phyloP scores from a whole-genome alignment of 2,888 invertebrate species.

The Dugesia japonica region DNA sequence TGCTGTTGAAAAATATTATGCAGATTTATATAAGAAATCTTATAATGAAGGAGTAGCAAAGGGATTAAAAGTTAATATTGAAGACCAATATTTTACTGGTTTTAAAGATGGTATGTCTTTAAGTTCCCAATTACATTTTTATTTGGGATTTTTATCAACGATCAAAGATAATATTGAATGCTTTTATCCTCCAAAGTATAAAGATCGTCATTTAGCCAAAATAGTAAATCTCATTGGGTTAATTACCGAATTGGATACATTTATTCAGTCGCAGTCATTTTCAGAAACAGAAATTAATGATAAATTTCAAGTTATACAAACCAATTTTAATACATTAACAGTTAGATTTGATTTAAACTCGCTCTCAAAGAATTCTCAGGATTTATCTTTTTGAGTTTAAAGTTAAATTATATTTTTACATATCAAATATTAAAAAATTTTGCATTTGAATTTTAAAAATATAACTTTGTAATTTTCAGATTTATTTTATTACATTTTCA shows the following conservation, averaged over 20 bases:
- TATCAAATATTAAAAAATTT: too few species aligned
- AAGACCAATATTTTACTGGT: neutral
- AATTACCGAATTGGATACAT: neutral
- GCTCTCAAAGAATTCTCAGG: neutral
- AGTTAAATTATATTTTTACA: too few species aligned
- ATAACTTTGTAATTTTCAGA: too few species aligned
- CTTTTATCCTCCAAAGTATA: neutral
- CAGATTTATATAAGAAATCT: neutral
- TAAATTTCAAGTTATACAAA: neutral
- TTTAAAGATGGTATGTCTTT: neutral
- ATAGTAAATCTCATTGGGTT: neutral
- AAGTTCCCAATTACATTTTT: neutral
- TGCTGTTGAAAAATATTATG: neutral
- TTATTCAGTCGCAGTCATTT: neutral
- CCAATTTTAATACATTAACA: neutral
- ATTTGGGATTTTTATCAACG: neutral
- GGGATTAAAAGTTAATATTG: neutral
- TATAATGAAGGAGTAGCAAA: neutral
- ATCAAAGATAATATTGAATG: neutral
- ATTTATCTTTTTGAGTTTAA: neutral
- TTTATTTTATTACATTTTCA: too few species aligned
- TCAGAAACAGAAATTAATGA: neutral
- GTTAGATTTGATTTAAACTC: neutral
- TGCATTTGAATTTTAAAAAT: too few species aligned
- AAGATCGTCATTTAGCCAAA: neutral